These are phyloP conservation scores for Cryptocheilus praepositus DNA, from an alignment of 2,888 invertebrate species.

Conservation along the genomic window DNA sequence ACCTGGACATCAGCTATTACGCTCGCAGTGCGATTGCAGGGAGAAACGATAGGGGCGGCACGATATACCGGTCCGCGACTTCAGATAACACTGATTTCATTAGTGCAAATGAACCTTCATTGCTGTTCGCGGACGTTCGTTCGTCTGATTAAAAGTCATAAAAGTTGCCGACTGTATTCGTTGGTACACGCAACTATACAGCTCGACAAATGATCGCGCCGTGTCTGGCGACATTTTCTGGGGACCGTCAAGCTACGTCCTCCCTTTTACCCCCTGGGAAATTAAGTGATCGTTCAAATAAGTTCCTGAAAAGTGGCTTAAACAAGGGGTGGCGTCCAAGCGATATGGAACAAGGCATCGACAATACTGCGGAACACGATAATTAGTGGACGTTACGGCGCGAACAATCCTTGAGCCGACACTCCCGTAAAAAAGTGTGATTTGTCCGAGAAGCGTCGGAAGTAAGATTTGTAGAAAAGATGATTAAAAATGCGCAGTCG, in stretches of 20 bases:
- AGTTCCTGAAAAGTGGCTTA: too few relatives aligned
- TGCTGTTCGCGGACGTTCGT: constrained; percentile 58
- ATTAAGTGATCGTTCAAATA: constrained; percentile 20
- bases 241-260: constrained; percentile 21
- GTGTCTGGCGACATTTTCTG: constrained; percentile 7
- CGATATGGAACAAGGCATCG: too few relatives aligned
- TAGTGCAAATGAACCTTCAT: constrained; percentile 72
- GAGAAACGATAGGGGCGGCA: constrained; percentile 18
- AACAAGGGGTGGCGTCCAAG: too few relatives aligned
- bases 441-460: too few relatives aligned
- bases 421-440: too few relatives aligned
- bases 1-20: constrained; percentile 41
- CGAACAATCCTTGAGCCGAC: too few relatives aligned
- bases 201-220: neutral
- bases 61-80: neutral
- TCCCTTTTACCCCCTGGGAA: constrained; percentile 23
- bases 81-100: constrained; percentile 73
- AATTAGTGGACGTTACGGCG: too few relatives aligned
- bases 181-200: neutral
- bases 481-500: too few relatives aligned
- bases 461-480: too few relatives aligned
- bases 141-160: constrained; percentile 71
- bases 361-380: too few relatives aligned
- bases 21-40: constrained; percentile 41
- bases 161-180: constrained; percentile 60